Base-by-base conservation (phyloP, 2,888 invertebrate genomes). In the Phragmatobia fuliginosa region DNA sequence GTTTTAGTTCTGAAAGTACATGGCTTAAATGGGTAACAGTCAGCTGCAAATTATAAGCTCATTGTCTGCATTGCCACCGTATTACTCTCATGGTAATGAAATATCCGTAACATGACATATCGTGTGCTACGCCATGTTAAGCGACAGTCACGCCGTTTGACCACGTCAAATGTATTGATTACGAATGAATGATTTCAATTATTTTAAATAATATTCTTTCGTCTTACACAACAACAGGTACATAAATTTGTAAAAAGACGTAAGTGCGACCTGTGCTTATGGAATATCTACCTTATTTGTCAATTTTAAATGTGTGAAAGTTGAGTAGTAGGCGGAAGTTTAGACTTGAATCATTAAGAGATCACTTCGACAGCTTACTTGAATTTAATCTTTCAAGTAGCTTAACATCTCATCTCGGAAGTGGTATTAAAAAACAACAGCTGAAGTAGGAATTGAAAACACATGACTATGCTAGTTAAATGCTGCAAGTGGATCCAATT, bases 91-190 rank as follows among this genome's bases (percentile, higher is more conserved):
- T 49, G 64, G 38, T 74, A 81, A 80, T 80, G 78, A 80, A 75
- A 85, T 80, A 78, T 83, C 78, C 73, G 80, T 80, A 80, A 81
- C 79, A 82, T 82, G 82, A 86, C 82, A 82, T 77, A 80, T 82
- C 75, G 77, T 64, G 78, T 71, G 67, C 61, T 73, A 71, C 70
- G 72, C 74, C 74, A 76, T 80, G 75, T 79, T 80, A 82, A 75
- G 60, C 32, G 66, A 59, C 69, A 73, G 81, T 82, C 73, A 80
- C 83, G 74, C 56, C 71, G 70, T 73, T 80, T 82, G 77, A 67
- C 67, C 69, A 71, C 76, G 68, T 74, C 71, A 62, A 64, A 68
- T 74, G 71, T 74, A 79, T 83, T 70, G 70, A 76, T 82, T 82
- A 80, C 79, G 71, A 76, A 81, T 80, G 77, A 77, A 76, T 68